Base-by-base conservation (phyloP, 2,888 invertebrate genomes). In the Dascillus cervinus region DNA sequence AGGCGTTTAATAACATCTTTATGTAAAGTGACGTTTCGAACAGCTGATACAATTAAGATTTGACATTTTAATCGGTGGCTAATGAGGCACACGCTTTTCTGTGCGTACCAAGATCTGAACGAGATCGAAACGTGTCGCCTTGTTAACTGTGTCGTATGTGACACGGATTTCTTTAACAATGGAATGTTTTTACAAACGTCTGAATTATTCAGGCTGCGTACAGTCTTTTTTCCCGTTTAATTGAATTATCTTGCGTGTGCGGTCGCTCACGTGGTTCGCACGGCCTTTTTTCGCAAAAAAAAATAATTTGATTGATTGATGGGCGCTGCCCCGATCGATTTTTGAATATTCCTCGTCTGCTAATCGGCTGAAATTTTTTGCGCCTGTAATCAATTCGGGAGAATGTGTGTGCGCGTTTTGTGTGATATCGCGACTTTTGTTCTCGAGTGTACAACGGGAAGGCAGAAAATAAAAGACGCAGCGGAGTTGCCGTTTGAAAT, bases 21-120 rank as follows among this genome's bases (percentile, higher is more conserved):
- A 37, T 37, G 27, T 37, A 29, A 35, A 33, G 38, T 38, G 30
- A 34, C 40, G 43, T 40, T 42, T 43, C 37, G 37, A 39, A 41
- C 43, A 39, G 47, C 39, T 47, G 41, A 42, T 43, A 43, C 44
- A 45, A 42, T 46, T 46, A 46, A 46, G 43, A 44, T 44, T 44
- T 46, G 47, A 46, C 47, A 39, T 37, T 41, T 46, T 46, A 46
- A 48, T 47, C 45, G 44, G 39, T 32, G 31, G 39, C 39, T 44
- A 44, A 39, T 37, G 38, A 38, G 40, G 39, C 41, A 35, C 39
- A 36, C 32, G 41, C 22, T n/a, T n/a, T n/a, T n/a, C n/a, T n/a
- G n/a, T n/a, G n/a, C 31, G 37, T 31, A 32, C 17, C 32, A 26
- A 36, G 29, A 39, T 36, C 28, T 26, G 31, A 33, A 39, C 32